These are phyloP conservation scores for Acropora yongei DNA, from an alignment of 64 coral and sea anemone genomes.

Conservation along the genomic window DNA sequence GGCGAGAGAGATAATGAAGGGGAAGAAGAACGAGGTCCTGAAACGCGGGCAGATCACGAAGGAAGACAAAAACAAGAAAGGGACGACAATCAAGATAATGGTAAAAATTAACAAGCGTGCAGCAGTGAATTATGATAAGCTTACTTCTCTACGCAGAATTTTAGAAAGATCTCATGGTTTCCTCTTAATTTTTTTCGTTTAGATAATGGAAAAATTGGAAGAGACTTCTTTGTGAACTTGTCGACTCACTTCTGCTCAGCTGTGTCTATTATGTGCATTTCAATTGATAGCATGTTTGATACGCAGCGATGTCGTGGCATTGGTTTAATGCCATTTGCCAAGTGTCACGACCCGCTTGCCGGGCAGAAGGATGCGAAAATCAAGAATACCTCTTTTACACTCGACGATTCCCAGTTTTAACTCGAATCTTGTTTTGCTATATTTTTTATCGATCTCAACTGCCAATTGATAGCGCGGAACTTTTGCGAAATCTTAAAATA, in stretches of 20 bases:
- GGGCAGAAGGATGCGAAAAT: no score
- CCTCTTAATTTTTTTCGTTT: not conserved
- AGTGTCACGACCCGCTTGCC: no score
- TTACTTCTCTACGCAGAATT: no score
- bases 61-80: not conserved
- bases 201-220: not conserved
- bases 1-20: not conserved
- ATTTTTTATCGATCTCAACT: no score
- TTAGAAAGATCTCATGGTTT: not conserved
- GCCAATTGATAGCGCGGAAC: no score
- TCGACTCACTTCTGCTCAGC: not conserved
- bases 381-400: no score
- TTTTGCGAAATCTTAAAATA: no score
- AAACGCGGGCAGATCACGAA: not conserved
- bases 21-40: not conserved
- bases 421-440: no score
- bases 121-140: no score
- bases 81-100: not conserved
- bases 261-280: not conserved
- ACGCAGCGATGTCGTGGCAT: not conserved
- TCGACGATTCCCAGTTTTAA: no score
- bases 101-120: not conserved
- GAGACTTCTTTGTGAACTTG: not conserved
- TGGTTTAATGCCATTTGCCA: not conserved
- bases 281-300: not conserved